Evolutionary conservation across 2,113 vertebrate genomes (phyloP).

Genomic region (Festucalex cinctus): DNA sequence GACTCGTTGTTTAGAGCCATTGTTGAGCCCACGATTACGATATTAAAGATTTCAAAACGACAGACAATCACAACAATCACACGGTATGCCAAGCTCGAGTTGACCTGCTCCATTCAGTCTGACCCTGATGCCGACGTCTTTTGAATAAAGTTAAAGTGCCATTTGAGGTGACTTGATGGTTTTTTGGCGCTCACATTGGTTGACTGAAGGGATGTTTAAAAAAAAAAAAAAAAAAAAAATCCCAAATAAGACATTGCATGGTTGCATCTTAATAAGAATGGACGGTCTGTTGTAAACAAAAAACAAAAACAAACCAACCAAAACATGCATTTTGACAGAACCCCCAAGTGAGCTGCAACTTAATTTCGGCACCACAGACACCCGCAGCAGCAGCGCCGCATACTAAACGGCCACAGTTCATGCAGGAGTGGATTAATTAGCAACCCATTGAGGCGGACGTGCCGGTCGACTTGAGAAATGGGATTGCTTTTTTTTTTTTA

Average conservation of each 20-base stretch:
- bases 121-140: not conserved
- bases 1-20: too few species aligned
- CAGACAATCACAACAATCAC: too few species aligned
- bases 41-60: too few species aligned
- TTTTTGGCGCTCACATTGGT: not conserved
- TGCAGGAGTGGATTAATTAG: constrained; percentile 55
- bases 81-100: not conserved
- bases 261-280: not conserved
- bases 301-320: not conserved
- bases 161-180: not conserved
- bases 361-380: constrained; percentile 49
- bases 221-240: too few species aligned
- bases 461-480: constrained; percentile 14
- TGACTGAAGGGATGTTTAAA: not conserved
- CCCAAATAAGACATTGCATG: constrained; percentile 28
- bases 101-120: not conserved
- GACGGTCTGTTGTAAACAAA: not conserved
- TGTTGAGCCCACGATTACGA: too few species aligned
- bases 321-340: constrained; percentile 27
- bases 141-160: not conserved
- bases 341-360: constrained; percentile 38
- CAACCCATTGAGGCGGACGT: constrained; percentile 30
- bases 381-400: constrained; percentile 34
- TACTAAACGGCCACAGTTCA: constrained; percentile 45
- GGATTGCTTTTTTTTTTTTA: constrained; percentile 10